Base-by-base conservation (phyloP, 1,140 invertebrate species). In the Lasioglossum baleicum region DNA sequence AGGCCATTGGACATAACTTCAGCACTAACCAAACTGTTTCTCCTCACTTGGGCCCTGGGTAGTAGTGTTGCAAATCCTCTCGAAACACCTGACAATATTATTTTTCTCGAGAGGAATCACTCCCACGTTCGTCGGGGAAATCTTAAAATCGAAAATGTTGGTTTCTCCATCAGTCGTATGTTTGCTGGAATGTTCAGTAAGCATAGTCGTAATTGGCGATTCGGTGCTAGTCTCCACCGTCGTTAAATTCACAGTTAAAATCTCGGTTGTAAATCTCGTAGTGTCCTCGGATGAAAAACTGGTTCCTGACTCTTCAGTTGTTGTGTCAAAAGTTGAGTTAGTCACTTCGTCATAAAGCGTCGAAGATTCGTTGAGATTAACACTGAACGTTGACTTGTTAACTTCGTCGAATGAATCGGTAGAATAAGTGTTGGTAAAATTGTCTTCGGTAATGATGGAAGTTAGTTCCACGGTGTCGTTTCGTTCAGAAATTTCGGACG, bases 81-180 rank as follows among this genome's bases (percentile, higher is more conserved):
- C 86, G 22, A 78, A 90, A 68, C 91, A 92, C n/a, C 64, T 85
- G 0, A 84, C n/a, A 0, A 83, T 17, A 3, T 74, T 35, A 8
- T 69, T 15, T 26, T 64, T 22, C 0, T 44, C 31, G 2, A 53
- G 13, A 2, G 73, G 56, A 63, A 66, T 75, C 7, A 56, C 64
- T 15, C 0, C 13, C 64, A 67, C 17, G 6, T 20, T 26, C 0
- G 31, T 60, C 40, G 51, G 13, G 0, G 26, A 15, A 20, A 2
- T 15, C 15, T 22, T 20, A 26, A 22, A 11, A 17, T 26, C 48
- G 40, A 42, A 15, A 1, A 56, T 51, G 22, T 35, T 4, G 7
- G 51, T 53, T 20, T 6, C 51, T 15, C 17, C 13, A 22, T 67
- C 40, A 7, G 26, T 13, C 8, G 7, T 48, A 51, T 60, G 61